Percentiles rank a stretch among this genome's conserved stretches.
Evolutionary conservation across 2,113 vertebrate species (phyloP).

Genomic region (Sinocyclocheilus rhinocerous): DNA sequence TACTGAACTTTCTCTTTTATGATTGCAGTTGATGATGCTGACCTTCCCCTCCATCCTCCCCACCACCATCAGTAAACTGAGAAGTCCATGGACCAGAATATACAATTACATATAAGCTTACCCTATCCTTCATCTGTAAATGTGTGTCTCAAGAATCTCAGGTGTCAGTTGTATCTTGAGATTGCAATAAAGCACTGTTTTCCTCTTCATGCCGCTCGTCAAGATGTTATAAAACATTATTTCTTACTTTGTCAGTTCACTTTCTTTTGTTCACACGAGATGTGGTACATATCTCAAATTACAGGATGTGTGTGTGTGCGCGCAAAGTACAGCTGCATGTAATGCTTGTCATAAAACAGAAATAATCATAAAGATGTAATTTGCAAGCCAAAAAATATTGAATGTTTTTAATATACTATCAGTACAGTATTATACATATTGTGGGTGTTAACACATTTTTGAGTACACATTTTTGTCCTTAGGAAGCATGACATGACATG

Average conservation of each 20-base stretch:
- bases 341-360: background rate
- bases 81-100: background rate
- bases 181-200: background rate
- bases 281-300: no score
- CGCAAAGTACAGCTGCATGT: background rate
- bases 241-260: no score
- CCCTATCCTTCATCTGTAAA: background rate
- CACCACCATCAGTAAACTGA: background rate
- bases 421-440: background rate
- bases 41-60: background rate
- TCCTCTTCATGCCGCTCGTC: background rate
- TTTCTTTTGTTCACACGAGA: no score
- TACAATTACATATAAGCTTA: background rate
- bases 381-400: background rate
- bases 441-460: background rate
- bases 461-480: no score
- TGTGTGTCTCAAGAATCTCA: background rate
- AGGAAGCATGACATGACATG: no score
- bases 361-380: background rate
- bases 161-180: background rate
- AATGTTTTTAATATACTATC: background rate
- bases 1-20: background rate
- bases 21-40: background rate
- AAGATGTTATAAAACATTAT: no score
- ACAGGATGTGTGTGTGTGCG: no score